Percentiles rank a stretch among this genome's conserved stretches.
Evolutionary conservation across 2,113 vertebrate species (phyloP).

Genomic region (Hippocampus mohnikei): DNA sequence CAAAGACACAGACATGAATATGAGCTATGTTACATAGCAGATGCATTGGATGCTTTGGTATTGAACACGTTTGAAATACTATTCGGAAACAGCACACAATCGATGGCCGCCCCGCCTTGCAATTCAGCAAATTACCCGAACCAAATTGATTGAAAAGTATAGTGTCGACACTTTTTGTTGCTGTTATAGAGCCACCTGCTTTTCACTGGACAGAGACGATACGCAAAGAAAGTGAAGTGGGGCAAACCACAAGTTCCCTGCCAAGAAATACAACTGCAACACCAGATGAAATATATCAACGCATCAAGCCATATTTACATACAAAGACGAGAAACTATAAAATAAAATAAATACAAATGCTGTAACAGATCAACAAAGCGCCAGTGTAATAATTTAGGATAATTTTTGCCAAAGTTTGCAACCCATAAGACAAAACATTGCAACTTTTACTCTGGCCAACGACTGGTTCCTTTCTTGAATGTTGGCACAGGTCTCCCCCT

Average conservation of each 20-base stretch:
- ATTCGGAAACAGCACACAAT: slow-evolving; percentile 7
- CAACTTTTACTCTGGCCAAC: neutral
- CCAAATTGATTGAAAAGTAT: neutral
- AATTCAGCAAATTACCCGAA: neutral
- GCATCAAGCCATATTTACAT: neutral
- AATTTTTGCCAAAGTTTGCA: neutral
- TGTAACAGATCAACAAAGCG: neutral
- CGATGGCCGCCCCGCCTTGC: neutral
- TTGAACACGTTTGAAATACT: neutral
- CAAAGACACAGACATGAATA: neutral
- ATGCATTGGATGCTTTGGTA: neutral
- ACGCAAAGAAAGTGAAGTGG: neutral
- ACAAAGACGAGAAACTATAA: no score
- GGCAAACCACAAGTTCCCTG: neutral
- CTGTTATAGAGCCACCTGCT: neutral
- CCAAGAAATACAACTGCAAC: neutral
- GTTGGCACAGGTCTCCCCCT: neutral
- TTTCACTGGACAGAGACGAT: neutral
- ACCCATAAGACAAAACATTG: neutral
- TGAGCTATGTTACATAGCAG: neutral
- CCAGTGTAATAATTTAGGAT: neutral
- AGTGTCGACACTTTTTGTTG: neutral
- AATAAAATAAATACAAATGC: neutral
- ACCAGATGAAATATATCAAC: neutral
- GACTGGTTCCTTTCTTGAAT: neutral